Percentiles rank a stretch among this genome's conserved stretches.
phyloP scores from a whole-genome alignment of 1,140 invertebrate genomes.

The Chrysomallon squamiferum region DNA sequence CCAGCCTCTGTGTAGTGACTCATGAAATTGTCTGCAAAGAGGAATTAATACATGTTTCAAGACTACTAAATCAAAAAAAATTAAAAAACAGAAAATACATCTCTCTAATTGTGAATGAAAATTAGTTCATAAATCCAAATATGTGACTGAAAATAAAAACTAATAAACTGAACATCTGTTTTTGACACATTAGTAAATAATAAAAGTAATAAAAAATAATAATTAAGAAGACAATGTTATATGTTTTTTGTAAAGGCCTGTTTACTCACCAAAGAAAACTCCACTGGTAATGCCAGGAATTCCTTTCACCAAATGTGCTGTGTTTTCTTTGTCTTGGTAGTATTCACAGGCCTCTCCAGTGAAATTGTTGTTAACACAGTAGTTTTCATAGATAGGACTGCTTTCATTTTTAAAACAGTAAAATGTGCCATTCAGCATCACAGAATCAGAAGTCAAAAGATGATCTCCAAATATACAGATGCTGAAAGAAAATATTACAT shows the following conservation, averaged over 20 bases:
- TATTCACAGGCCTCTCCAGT: conserved; percentile 2
- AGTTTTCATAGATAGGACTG: conserved; percentile 6
- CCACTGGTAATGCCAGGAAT: conserved; percentile 6
- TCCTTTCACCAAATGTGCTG: not conserved
- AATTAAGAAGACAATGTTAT: no score
- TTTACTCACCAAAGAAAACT: conserved; percentile 12
- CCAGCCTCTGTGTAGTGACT: conserved; percentile 29
- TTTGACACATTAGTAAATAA: no score
- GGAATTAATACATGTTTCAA: no score
- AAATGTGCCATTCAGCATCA: conserved; percentile 8
- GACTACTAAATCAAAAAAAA: not conserved
- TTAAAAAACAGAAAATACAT: not conserved
- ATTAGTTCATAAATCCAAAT: not conserved
- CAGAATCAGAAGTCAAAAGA: not conserved
- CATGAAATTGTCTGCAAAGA: conserved; percentile 34
- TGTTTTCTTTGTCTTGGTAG: conserved; percentile 4
- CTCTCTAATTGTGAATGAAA: not conserved
- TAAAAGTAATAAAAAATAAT: no score
- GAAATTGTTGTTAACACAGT: conserved; percentile 1
- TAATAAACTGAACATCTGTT: no score
- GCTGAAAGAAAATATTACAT: conserved; percentile 11
- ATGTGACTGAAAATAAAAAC: not conserved
- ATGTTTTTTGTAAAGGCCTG: no score
- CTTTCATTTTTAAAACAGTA: conserved; percentile 4
- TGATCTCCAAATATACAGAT: conserved; percentile 17